Conservation (phyloP, 2,888 invertebrate genomes). For the Pomacea canaliculata region DNA sequence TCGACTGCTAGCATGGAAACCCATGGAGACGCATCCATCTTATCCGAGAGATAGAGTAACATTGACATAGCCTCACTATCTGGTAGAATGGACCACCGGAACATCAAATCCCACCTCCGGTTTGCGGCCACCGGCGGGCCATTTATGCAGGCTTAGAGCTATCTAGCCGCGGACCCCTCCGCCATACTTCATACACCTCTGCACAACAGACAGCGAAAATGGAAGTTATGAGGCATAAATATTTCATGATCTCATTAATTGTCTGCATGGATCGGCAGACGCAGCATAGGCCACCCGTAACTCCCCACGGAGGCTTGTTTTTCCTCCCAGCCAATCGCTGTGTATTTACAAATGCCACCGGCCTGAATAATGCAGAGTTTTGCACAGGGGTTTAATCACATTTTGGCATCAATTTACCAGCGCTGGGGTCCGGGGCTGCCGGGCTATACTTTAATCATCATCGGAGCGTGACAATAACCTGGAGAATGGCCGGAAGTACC, state of each 20-base stretch:
- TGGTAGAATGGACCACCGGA: too few relatives aligned
- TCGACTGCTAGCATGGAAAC: too few relatives aligned
- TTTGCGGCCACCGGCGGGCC: too few relatives aligned
- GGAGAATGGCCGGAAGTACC: too few relatives aligned
- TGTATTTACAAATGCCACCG: conserved; percentile 2
- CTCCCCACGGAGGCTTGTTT: neutral
- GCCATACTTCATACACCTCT: too few relatives aligned
- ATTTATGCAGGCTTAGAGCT: too few relatives aligned
- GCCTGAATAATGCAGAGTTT: conserved; percentile 5
- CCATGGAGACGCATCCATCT: too few relatives aligned
- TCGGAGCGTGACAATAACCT: neutral
- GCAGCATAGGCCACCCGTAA: neutral
- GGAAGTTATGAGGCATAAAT: conserved; percentile 24
- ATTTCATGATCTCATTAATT: conserved; percentile 25
- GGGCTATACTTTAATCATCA: conserved; percentile 1
- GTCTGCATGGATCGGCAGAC: conserved; percentile 10
- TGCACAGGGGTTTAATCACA: conserved; percentile 5
- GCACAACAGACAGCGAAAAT: too few relatives aligned
- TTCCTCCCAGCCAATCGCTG: neutral
- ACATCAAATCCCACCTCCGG: too few relatives aligned
- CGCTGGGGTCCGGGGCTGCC: neutral
- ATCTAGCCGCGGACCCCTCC: too few relatives aligned
- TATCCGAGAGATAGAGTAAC: too few relatives aligned
- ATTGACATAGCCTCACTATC: too few relatives aligned
- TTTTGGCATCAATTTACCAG: conserved; percentile 1